Evolutionary conservation across 2,113 vertebrate genomes (phyloP), one percentile per base, ranked within the genome.

Genomic region (Bothrops jararaca): DNA sequence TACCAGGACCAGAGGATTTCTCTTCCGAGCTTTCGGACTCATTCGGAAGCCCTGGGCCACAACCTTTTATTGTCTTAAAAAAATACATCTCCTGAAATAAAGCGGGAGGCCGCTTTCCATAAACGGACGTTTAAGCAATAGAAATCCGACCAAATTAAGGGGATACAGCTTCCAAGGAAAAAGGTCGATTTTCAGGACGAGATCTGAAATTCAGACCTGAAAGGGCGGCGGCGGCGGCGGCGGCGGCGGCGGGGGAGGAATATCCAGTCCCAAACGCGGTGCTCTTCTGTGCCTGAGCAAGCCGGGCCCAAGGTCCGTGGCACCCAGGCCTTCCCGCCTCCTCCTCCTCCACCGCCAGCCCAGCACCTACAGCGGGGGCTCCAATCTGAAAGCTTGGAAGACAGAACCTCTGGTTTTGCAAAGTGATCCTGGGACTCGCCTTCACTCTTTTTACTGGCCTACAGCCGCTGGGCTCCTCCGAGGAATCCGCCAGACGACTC

Each of bases 221-320:
- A 24, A 34, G 4, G 15, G 29, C n/a, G 29, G n/a, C 10, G 48
- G 48, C 48, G 48, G 7, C 5, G 12, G 29, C 1, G 48, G 48
- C 3, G 11, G 1, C 3, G 11, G 1, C 9, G 8, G 4, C 0
- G 0, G 13, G 1, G 12, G 69, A 11, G 1, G 5, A 34, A 8
- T 11, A 69, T 29, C 29, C 60, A 48, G 29, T 22, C 52, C 52
- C 20, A 53, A 69, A 88, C 22, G n/a, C 86, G 2, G 54, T 57
- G n/a, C 4, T 64, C n/a, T 34, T 15, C 48, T 20, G 10, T 34
- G 20, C 20, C 48, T 39, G 10, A 48, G 24, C 89, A 26, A 45
- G 24, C 22, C 34, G 23, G 34, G 7, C 34, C 26, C 48, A 69
- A 48, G 26, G 9, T 15, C 56, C 57, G 9, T 1, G 42, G 58